Percentiles rank a stretch among this genome's conserved stretches.
Evolutionary conservation across 2,888 invertebrate species (phyloP).

Genomic region (Protodeltote pygarga): DNA sequence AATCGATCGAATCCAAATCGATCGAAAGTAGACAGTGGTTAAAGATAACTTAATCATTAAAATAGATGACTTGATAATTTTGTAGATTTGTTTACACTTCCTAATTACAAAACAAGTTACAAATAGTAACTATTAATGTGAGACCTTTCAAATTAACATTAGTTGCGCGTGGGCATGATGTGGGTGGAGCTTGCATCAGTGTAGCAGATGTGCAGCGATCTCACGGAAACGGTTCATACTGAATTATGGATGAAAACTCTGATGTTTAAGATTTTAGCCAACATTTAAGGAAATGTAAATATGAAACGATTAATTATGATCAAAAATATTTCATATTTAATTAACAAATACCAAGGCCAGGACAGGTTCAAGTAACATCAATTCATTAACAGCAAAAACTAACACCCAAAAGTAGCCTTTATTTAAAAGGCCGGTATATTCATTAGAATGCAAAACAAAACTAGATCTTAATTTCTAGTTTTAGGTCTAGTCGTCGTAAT

Average conservation of each 20-base stretch:
- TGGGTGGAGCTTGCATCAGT: slow-evolving; percentile 57
- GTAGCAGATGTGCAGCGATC: slow-evolving; percentile 48
- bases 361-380: too few species aligned
- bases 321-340: too few species aligned
- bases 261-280: slow-evolving; percentile 12
- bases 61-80: background rate
- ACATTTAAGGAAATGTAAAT: slow-evolving; percentile 1
- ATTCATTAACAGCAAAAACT: too few species aligned
- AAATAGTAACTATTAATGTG: slow-evolving; percentile 18
- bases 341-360: too few species aligned
- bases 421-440: too few species aligned
- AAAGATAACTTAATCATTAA: too few species aligned
- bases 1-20: too few species aligned
- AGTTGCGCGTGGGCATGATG: slow-evolving; percentile 57
- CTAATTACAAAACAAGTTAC: slow-evolving; percentile 21
- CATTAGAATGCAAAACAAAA: too few species aligned
- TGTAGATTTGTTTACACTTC: slow-evolving; percentile 3
- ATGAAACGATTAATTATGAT: too few species aligned
- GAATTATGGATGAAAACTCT: slow-evolving; percentile 22
- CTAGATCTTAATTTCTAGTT: slow-evolving; percentile 22
- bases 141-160: slow-evolving; percentile 50
- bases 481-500: slow-evolving; percentile 2
- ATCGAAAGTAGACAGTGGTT: too few species aligned
- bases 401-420: too few species aligned
- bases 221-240: slow-evolving; percentile 48